Base-by-base conservation (phyloP, 2,888 invertebrate genomes). In the Cephus nigrinus region DNA sequence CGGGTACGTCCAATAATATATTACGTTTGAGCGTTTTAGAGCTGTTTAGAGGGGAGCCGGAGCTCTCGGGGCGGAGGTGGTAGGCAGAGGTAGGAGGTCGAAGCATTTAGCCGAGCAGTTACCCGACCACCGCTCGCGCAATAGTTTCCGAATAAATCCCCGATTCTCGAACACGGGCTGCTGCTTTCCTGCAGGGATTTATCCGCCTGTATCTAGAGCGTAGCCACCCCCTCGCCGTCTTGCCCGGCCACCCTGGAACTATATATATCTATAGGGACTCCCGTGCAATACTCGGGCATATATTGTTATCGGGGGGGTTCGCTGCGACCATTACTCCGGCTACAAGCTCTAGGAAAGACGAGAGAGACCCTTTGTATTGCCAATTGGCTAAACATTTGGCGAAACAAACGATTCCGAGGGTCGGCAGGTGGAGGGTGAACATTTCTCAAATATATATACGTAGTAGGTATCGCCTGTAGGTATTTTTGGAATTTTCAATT, bases 121-220 rank as follows among this genome's bases (percentile, higher is more conserved):
- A 69, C 78, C 78, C 75, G 68, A 73, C 76, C 79, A 76, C 80
- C 81, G 78, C 78, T 83, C 85, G 83, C 80, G 87, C 87, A 86
- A 88, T 88, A 90, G 90, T 90, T 90, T 90, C 90, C 88, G 86
- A 89, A 90, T 90, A 90, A 90, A 90, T 90, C 89, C 90, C 88
- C 89, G 89, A 89, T 88, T 88, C 89, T 88, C 89, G 88, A 87
- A 87, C 87, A 89, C 87, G 85, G 83, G 86, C 86, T 86, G 86
- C 81, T 82, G 87, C 87, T 86, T 86, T 86, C 86, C 87, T 88
- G 87, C 88, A 87, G 84, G 88, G 88, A 90, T 90, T 90, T 90
- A 80, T 40, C 40, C 40, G 40, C 40, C 40, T 40, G 5, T 40
- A 40, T 40, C 40, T 40, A 40, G 40, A 40, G 40, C 40, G 40